Evolutionary conservation across 1,140 invertebrate genomes (phyloP), one percentile per base, ranked within the genome.

Genomic region (Cataglyphis hispanica): DNA sequence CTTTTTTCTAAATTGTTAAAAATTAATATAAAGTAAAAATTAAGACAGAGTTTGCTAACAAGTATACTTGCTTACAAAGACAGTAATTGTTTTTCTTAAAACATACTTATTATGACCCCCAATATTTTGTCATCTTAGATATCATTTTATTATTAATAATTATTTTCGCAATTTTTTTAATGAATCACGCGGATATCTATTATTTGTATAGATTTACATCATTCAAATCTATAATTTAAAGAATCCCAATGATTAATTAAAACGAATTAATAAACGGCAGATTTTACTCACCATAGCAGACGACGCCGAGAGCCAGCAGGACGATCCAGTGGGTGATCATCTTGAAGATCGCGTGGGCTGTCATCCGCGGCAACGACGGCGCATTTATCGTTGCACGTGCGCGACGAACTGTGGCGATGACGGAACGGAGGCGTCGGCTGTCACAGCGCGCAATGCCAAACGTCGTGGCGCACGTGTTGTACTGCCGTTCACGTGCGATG

Each of bases 321-420:
- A 74, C 25, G 34, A 90, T 50, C 86, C 87, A 77, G 58, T 46
- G 40, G n/a, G 70, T 91, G 88, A 78, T 91, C 90, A 91, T 91
- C 84, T 91, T 91, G 87, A 63, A 84, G 83, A 91, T 86, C 72
- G 40, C 67, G 77, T 46, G 66, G 25, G 61, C 40, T 53, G 84
- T 90, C 89, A 88, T 90, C 80, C 74, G 63, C 69, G 77, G 8
- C n/a, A 77, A 43, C 53, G 60, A 56, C 31, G 63, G 74, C 25
- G 80, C 89, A 91, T 91, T 91, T 91, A 90, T 91, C 69, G 85
- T 74, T 56, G 78, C 60, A 69, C 5, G 37, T 31, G 25, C 6
- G 40, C 75, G 60, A 64, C 25, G 25, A 43, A 13, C 27, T 16
- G 31, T 16, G 34, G 58, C 81, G 84, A 64, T 31, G 53, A 86